Evolutionary conservation across 2,888 invertebrate genomes (phyloP), one percentile per base, ranked within the genome.

Genomic region (Drosophila borborema): DNA sequence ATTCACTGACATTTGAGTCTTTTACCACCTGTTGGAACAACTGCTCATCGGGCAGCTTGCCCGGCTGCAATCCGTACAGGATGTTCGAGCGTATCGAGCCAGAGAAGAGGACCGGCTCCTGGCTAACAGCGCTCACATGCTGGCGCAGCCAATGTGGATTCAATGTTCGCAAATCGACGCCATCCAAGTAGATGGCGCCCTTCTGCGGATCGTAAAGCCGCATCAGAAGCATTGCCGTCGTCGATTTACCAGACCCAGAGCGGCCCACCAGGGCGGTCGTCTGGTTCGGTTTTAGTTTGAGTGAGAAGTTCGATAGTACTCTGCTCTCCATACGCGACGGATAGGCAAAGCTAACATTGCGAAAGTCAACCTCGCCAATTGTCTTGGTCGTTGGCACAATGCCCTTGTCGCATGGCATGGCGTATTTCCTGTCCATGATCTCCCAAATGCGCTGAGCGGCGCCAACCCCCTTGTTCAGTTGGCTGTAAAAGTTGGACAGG

Each of bases 241-340:
- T 99, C 56, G 98, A 98, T 93, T 99, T 99, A 0, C 99, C 99
- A 34, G 97, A 97, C 0, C 99, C 99, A 68, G 98, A 98, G 0
- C 97, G 94, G 0, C 99, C 99, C 0, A 99, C 96, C 18, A 96
- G 91, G 0, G 98, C 98, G 12, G 97, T 95, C 0, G 97, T 95
- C 74, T 95, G 95, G 12, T 96, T 96, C 0, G 96, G 95, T 0
- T 94, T 94, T 6, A 98, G 93, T 9, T 94, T 94, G 38, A 98
- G 94, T 77, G 94, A 95, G 28, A 98, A 94, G 36, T 95, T 94
- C 55, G 95, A 94, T 61, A 98, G 94, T 4, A 97, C 94, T 3
- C 90, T 80, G 23, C 93, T 92, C 34, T 95, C 94, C 0, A 94
- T 92, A 55, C 96, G 94, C 0, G 95, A 94, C 0, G 96, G 96